Base-by-base conservation (phyloP, 2,888 invertebrate species). In the Syrista parreyssii region DNA sequence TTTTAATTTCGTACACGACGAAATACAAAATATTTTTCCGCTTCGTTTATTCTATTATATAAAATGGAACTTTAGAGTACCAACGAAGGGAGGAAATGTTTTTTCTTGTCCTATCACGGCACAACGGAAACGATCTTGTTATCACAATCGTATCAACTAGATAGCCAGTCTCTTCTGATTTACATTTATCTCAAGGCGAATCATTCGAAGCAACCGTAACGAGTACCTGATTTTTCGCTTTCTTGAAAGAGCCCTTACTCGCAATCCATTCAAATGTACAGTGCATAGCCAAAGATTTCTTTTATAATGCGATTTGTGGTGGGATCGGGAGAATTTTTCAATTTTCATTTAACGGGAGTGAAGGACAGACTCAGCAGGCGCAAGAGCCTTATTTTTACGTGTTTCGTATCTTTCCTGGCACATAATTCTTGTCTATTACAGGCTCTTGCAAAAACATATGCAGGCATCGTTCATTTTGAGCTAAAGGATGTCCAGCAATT, bases 371-470 rank as follows among this genome's bases (percentile, higher is more conserved):
- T 55, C 40, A 15, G 15, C 23, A 55, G 40, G 40, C 40, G 23
- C 40, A 15, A 55, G 6, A 55, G 15, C 40, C 40, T 55, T 55
- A 55, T 23, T 55, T 78, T 87, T 97, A 97, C 94, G 97, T 97
- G 94, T 97, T 98, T 91, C 98, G 94, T 92, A 99, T 99, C 93
- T 99, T 99, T 88, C 99, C 99, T 87, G 99, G 99, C 85, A 99
- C 98, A 92, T 99, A 99, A 93, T 98, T 99, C 94, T 98, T 98
- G 93, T 99, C 99, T 92, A 99, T 99, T 89, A 96, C 95, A 75
- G 96, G 96, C 89, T 99, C 99, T 92, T 99, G 99, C 83, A 99
- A 95, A 93, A 99, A 99, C 97, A 99, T 99, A 92, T 99, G 99
- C 89, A 99, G 95, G 93, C 99, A 99, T 90, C 98, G 95, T 93